Base-by-base conservation (phyloP, 35 echinoderm and acorn worm species). In the Diadema setosum region DNA sequence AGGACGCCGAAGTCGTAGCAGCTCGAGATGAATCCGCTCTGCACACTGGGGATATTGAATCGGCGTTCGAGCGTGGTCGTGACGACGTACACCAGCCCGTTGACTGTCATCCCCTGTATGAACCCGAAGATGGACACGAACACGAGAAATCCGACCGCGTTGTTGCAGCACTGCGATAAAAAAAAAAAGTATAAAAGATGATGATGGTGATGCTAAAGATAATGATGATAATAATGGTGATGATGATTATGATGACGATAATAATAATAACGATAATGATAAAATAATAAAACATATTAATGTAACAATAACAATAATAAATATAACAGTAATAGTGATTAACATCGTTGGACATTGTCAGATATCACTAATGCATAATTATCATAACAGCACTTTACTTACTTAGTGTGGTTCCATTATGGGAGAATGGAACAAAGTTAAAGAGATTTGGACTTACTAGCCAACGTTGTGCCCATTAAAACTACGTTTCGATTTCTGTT, bases 11-110 rank as follows among this genome's bases (percentile, higher is more conserved):
- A 85, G 70, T 94, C 92, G 75, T 83, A 94, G 25, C 65, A 59
- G 57, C 92, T 94, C 20, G 92, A 89, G 24, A 90, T 90, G 15
- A 83, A 83, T 4, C 92, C 92, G 39, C 81, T 90, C 34, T 20
- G 34, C 7, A 87, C 82, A 56, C 92, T 94, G 6, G 92, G 69
- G 37, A 94, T 50, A 56, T 83, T 85, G 50, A 94, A 94, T 1
- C 87, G 81, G 65, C 83, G 83, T 70, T 94, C 92, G 26, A 94
- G 52, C 6, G 87, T 94, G 16, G 92, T 94, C 2, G 87, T 94
- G 6, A 90, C 82, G 5, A 94, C 92, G 56, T 94, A 90, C 27
- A 94, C 83, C 4, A 94, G 82, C 1, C 92, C 92, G 33, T 94
- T 94, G 82, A 94, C 92, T 1, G 87, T 90, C 45, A 81, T 90